phyloP scores from a whole-genome alignment of 2,113 vertebrate genomes.

The Macrotus californicus region DNA sequence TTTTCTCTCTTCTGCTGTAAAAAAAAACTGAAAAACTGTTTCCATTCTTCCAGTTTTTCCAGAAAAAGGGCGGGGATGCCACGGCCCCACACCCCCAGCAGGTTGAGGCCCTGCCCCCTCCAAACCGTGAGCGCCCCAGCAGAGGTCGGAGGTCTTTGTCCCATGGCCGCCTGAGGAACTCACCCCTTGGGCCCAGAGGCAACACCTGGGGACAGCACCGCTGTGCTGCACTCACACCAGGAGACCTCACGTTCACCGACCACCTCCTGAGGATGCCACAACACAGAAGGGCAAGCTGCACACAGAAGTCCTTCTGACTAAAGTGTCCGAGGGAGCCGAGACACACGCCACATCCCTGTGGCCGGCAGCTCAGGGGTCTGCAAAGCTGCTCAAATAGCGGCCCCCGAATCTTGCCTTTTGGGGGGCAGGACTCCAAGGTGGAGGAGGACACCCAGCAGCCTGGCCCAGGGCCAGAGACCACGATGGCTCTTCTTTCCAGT shows the following conservation, averaged over 20 bases:
- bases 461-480: conserved; percentile 56
- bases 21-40: conserved; percentile 1
- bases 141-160: conserved; percentile 61
- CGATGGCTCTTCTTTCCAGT: conserved; percentile 62
- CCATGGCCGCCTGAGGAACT: conserved; percentile 57
- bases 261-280: conserved; percentile 39
- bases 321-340: neutral
- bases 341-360: fast-evolving
- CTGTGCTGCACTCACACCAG: conserved; percentile 40
- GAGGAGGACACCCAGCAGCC: conserved; percentile 66
- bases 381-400: neutral
- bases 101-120: conserved; percentile 36
- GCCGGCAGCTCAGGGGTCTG: neutral
- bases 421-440: conserved; percentile 62
- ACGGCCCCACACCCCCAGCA: conserved; percentile 23
- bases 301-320: neutral
- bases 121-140: conserved; percentile 60
- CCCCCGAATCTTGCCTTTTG: neutral
- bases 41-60: conserved; percentile 29
- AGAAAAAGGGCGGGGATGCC: conserved; percentile 42
- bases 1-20: conserved; percentile 69
- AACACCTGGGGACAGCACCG: neutral
- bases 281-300: conserved; percentile 10
- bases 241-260: conserved; percentile 18
- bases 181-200: conserved; percentile 49